phyloP scores from a whole-genome alignment of 2,888 invertebrate genomes.

The Tridacna crocea region DNA sequence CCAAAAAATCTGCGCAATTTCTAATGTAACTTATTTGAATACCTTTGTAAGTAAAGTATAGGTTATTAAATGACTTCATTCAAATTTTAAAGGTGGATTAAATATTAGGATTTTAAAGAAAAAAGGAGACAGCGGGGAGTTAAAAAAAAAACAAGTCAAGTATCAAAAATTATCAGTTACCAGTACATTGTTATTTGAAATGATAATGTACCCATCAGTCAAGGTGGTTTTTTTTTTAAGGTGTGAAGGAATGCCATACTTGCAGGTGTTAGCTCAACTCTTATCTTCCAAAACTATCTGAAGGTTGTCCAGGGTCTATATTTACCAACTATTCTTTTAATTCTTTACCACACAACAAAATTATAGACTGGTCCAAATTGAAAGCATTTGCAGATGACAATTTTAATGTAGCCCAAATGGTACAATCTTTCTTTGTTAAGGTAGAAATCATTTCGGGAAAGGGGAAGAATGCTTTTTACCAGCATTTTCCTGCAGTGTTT shows the following conservation, averaged over 20 bases:
- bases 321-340: too few species aligned
- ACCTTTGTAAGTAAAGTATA: conserved; percentile 12
- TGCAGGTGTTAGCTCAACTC: not conserved
- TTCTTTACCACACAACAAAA: too few species aligned
- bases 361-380: too few species aligned
- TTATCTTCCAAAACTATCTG: not conserved
- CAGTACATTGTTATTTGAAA: conserved; percentile 11
- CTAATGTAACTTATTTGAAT: conserved; percentile 4
- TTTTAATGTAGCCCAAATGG: too few species aligned
- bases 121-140: not conserved
- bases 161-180: conserved; percentile 22
- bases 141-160: not conserved
- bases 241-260: not conserved
- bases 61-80: not conserved
- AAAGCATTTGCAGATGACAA: too few species aligned
- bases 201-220: conserved; percentile 16
- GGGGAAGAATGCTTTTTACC: too few species aligned
- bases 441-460: too few species aligned
- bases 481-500: too few species aligned
- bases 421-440: too few species aligned
- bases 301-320: too few species aligned
- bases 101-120: not conserved
- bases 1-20: conserved; percentile 8
- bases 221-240: conserved; percentile 9
- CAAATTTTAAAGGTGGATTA: not conserved